A percentile compares a stretch with the other conserved stretches of the same genome.
These are phyloP conservation scores for Dendrolimus pini DNA, from an alignment of 2,888 invertebrate genomes.

Conservation along the genomic window DNA sequence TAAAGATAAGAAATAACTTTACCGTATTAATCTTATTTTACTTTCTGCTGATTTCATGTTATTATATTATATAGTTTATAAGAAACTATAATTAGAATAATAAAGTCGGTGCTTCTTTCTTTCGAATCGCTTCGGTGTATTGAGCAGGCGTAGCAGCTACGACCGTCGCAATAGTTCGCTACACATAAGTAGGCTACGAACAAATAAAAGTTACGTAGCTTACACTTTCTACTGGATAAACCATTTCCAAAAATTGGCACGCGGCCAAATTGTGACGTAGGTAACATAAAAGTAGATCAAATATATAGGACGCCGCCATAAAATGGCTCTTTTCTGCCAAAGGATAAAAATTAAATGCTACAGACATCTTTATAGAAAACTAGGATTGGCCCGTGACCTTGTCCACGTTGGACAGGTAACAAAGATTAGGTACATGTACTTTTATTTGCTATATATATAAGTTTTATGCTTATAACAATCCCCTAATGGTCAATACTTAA, in stretches of 20 bases:
- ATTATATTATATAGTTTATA: too few species aligned
- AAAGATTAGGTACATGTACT: too few species aligned
- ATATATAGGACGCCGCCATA: constrained; percentile 11
- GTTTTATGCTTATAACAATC: too few species aligned
- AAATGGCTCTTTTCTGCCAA: constrained; percentile 6
- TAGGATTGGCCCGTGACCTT: too few species aligned
- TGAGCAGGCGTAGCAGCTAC: constrained; percentile 1
- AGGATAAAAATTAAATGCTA: not conserved
- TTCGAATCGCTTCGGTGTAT: not conserved
- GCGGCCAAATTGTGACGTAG: constrained; percentile 56
- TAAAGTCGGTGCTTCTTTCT: not conserved
- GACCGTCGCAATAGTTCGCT: constrained; percentile 3
- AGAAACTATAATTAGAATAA: too few species aligned
- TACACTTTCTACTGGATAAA: constrained; percentile 20
- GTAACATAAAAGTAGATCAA: constrained; percentile 54
- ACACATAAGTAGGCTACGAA: constrained; percentile 1
- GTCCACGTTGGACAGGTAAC: too few species aligned
- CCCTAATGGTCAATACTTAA: too few species aligned
- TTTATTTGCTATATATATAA: too few species aligned
- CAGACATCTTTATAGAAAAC: too few species aligned
- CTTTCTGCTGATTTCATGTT: too few species aligned
- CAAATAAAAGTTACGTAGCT: constrained; percentile 14
- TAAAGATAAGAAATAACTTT: too few species aligned
- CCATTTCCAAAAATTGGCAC: constrained; percentile 48
- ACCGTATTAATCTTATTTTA: too few species aligned